Evolutionary conservation across 2,797 vertebrate species (phyloP), one percentile per base, ranked within the genome.

Genomic region (Falco rusticolus): DNA sequence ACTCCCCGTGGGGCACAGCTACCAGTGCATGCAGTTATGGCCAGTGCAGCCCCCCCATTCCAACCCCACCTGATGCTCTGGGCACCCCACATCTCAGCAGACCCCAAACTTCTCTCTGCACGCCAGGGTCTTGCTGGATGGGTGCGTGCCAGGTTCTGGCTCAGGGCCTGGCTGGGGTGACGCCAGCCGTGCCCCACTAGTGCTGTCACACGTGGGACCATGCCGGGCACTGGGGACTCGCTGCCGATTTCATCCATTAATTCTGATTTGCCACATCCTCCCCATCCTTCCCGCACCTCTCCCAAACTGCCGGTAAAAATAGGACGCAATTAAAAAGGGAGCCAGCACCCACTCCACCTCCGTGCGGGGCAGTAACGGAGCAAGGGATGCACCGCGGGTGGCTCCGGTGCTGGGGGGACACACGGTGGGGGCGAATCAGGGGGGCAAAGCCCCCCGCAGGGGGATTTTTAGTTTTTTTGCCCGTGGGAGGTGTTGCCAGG

Each of bases 261-360:
- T 70, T 80, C 80, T 45, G 24, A 68, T 5, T 15, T 12, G n/a
- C 25, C 9, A 33, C 2, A 1, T 18, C 25, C 20, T 14, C 31
- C 9, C 6, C 45, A 4, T 13, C 11, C 20, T 28, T 56, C 28
- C 34, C 29, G 1, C 53, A 11, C 16, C 56, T 29, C 51, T 84
- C 51, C 47, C 24, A 75, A 70, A 22, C 34, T 21, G 4, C n/a
- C 19, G 26, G 65, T 84, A 88, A 91, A 94, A 84, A 88, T 80
- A 91, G 84, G 74, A 88, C 69, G 37, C 71, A 82, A 93, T 90
- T 87, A 93, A 80, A 84, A 87, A 69, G 47, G 20, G 41, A 50
- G 8, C 33, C 64, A 18, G 45, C 39, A 47, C 11, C 75, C 48
- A 29, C 47, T 33, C 75, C 75, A 33, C 28, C 45, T 45, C 34